These are phyloP conservation scores for Lepidurus arcticus DNA, from an alignment of 1,140 invertebrate species.

Conservation along the genomic window DNA sequence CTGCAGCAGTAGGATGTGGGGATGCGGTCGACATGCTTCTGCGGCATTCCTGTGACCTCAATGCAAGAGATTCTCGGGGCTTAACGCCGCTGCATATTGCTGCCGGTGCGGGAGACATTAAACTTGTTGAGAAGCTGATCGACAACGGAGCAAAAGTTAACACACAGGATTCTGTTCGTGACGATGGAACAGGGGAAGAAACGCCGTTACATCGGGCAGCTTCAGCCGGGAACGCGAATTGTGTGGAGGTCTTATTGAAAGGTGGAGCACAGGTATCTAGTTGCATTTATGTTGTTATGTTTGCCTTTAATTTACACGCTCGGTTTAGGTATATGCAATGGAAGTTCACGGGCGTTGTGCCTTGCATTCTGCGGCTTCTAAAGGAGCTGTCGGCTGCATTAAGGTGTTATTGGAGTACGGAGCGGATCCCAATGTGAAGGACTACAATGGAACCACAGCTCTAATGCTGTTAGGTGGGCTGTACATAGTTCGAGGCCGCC, in stretches of 20 bases:
- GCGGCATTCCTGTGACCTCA: constrained; percentile 25
- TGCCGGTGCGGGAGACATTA: not conserved
- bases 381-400: constrained; percentile 24
- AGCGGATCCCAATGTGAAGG: constrained; percentile 31
- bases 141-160: constrained; percentile 16
- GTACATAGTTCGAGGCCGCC: constrained; percentile 22
- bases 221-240: not conserved
- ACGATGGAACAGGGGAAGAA: constrained; percentile 27
- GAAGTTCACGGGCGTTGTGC: constrained; percentile 32
- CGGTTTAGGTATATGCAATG: constrained; percentile 23
- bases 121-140: constrained; percentile 24
- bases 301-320: constrained; percentile 23
- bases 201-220: constrained; percentile 32
- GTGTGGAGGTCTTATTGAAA: constrained; percentile 10
- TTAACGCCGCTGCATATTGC: constrained; percentile 30
- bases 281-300: not conserved
- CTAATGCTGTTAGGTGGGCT: constrained; percentile 30
- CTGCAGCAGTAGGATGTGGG: not conserved
- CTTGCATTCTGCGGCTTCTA: constrained; percentile 32
- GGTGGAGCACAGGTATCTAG: constrained; percentile 28
- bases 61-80: constrained; percentile 27
- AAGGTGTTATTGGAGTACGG: constrained; percentile 28
- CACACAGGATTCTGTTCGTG: not conserved
- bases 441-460: constrained; percentile 31
- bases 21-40: constrained; percentile 20